These are phyloP conservation scores for Plagiodera versicolora DNA, from an alignment of 2,888 invertebrate species.

Conservation along the genomic window DNA sequence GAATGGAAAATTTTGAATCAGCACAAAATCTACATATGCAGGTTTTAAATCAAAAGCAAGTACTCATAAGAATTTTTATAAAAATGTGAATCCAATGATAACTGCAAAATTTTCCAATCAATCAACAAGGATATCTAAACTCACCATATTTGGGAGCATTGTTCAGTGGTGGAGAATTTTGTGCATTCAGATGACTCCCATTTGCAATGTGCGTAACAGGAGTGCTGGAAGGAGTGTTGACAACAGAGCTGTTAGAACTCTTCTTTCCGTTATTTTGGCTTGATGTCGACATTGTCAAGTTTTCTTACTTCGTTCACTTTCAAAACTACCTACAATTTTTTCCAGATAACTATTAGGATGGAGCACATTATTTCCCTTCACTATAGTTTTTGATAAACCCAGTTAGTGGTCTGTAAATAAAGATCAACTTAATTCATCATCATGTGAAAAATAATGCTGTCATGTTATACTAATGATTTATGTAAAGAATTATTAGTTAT, in stretches of 20 bases:
- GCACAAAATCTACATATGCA: too few species aligned
- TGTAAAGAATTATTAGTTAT: constrained; percentile 35
- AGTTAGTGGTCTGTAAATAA: constrained; percentile 26
- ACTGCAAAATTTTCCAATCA: too few species aligned
- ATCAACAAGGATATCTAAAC: constrained; percentile 18
- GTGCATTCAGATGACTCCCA: constrained; percentile 45
- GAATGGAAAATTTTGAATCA: too few species aligned
- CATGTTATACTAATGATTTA: background rate
- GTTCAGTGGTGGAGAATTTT: constrained; percentile 51
- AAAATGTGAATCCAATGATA: too few species aligned
- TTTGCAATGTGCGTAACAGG: constrained; percentile 47
- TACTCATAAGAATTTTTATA: too few species aligned
- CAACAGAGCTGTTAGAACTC: constrained; percentile 48
- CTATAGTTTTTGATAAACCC: constrained; percentile 19
- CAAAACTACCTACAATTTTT: constrained; percentile 34
- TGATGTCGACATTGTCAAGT: constrained; percentile 35
- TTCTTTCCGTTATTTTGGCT: constrained; percentile 47
- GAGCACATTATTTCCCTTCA: constrained; percentile 27
- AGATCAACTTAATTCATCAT: constrained; percentile 3
- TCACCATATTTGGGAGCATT: constrained; percentile 60
- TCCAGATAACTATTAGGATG: constrained; percentile 28
- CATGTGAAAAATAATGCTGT: background rate
- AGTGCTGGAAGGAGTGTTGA: constrained; percentile 52
- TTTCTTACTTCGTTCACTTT: constrained; percentile 32
- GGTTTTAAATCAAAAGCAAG: too few species aligned